Evolutionary conservation across 2,888 invertebrate genomes (phyloP).

Genomic region (Lathronympha strigana): DNA sequence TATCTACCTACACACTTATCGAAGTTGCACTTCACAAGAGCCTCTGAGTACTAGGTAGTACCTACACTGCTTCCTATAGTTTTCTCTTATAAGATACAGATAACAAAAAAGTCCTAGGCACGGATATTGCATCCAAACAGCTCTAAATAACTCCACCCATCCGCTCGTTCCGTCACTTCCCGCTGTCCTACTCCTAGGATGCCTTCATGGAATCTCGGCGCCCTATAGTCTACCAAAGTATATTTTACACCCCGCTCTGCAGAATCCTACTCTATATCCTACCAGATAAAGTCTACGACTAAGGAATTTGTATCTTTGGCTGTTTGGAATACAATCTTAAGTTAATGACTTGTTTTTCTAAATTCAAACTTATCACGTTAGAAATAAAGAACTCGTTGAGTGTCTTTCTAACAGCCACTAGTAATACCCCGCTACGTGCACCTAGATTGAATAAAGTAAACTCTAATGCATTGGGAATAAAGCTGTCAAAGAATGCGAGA

Average conservation of each 20-base stretch:
- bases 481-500: not conserved
- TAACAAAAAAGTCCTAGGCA: slow-evolving; percentile 15
- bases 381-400: not conserved
- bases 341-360: not conserved
- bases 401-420: not conserved
- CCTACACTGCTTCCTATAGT: slow-evolving; percentile 5
- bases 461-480: not conserved
- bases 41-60: no score
- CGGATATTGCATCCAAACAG: slow-evolving; percentile 27
- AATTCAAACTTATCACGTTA: not conserved
- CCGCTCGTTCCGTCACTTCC: slow-evolving; percentile 35
- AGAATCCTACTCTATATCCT: slow-evolving; percentile 8
- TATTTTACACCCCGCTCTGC: not conserved
- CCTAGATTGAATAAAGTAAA: not conserved
- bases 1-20: no score
- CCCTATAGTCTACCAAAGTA: slow-evolving; percentile 33
- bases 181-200: slow-evolving; percentile 25
- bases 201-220: slow-evolving; percentile 37
- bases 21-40: no score
- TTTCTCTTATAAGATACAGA: not conserved
- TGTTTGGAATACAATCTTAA: slow-evolving; percentile 2
- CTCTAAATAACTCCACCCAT: slow-evolving; percentile 33
- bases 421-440: not conserved
- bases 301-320: not conserved
- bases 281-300: not conserved